Conservation (phyloP, 2,888 invertebrate genomes). For the Adela reaumurella region DNA sequence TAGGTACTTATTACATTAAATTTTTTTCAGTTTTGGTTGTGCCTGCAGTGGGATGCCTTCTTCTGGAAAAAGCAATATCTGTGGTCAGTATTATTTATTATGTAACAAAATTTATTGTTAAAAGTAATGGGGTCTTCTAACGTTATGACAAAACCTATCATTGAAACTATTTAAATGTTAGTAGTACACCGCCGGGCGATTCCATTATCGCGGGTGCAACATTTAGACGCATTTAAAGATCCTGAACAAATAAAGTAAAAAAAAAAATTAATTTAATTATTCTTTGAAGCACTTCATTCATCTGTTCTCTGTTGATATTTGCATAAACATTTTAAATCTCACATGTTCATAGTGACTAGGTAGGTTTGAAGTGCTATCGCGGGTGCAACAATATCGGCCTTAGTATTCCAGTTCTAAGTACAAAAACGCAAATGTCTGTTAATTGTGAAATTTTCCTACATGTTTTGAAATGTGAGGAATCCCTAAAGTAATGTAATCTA, state of each 20-base stretch:
- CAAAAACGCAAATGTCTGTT: constrained; percentile 9
- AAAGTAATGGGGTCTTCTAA: too few relatives aligned
- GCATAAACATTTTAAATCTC: constrained; percentile 1
- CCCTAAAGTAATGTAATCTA: too few relatives aligned
- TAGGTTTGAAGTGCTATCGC: constrained; percentile 6
- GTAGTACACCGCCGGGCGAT: too few relatives aligned
- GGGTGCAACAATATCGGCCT: constrained; percentile 8
- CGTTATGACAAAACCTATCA: constrained; percentile 3
- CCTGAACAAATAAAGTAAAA: constrained; percentile 5
- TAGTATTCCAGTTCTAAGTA: constrained; percentile 9
- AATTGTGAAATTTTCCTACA: constrained; percentile 6
- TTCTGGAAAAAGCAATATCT: too few relatives aligned
- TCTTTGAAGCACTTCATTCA: constrained; percentile 9
- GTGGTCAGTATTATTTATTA: too few relatives aligned
- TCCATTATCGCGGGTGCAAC: constrained; percentile 9
- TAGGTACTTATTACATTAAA: too few relatives aligned
- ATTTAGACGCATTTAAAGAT: constrained; percentile 6
- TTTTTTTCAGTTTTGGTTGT: too few relatives aligned
- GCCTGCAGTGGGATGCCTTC: too few relatives aligned
- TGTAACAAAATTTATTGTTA: too few relatives aligned
- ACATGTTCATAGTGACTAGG: constrained; percentile 3
- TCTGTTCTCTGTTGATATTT: constrained; percentile 8
- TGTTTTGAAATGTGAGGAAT: constrained; percentile 2
- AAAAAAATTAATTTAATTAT: constrained; percentile 7
- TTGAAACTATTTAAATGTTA: too few relatives aligned